Evolutionary conservation across 2,113 vertebrate genomes (phyloP), one percentile per base, ranked within the genome.

Genomic region (Melanocharis versteri): DNA sequence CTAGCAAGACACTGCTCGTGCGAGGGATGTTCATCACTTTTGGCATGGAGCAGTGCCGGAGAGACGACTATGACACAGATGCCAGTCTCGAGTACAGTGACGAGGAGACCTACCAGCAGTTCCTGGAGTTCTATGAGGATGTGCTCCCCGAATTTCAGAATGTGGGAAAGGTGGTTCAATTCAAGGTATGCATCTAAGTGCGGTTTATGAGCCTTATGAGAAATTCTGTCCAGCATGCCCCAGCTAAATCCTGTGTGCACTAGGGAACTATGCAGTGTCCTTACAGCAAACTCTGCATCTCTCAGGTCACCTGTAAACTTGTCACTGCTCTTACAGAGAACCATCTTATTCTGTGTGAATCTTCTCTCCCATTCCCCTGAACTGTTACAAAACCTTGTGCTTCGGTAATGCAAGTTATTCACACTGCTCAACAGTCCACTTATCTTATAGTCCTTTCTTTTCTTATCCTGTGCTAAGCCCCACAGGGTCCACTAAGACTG

Each of bases 1-100:
- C 98, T 2, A 99, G 99, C 87, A 98, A 98, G 39, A 99, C 99
- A 1, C 97, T 99, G 62, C 98, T 99, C 9, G 97, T 99, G 84
- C 98, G 98, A n/a, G 98, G 98, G 33, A 99, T 99, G 99, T 99
- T 99, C 87, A 97, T 97, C 15, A 99, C 99, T 0, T 99, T 99
- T 28, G 99, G 99, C n/a, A 99, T 99, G 99, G 99, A 99, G 89
- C 98, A 99, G 96, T 98, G 98, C 31, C 98, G 98, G 10, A 98
- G 99, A 2, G 99, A 99, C 11, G 99, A 99, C 96, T 99, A 99
- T 1, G 99, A 99, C 96, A 98, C 98, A 0, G 99, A 99, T 1
- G 98, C 99, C 1, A 98, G 98, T 85, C 97, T 99, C 17, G 99
- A 99, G 87, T 99, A 99, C 96, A 99, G 99, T 2, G 99, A 99